Conservation (phyloP, 2,113 vertebrate genomes). For the Notarius lentiginosus region DNA sequence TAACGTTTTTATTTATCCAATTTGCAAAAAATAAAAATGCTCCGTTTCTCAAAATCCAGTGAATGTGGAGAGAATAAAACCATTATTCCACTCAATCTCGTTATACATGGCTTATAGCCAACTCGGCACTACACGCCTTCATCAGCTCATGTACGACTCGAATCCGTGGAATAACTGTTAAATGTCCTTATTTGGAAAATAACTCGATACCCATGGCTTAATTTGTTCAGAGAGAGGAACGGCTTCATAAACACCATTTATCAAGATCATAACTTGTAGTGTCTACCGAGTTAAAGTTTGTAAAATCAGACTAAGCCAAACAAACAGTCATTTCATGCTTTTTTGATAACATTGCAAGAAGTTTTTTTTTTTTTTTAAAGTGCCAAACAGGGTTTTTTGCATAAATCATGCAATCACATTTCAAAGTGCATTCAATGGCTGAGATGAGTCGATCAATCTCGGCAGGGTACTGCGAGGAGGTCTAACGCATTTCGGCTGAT, state of each 20-base stretch:
- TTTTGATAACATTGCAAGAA: slow-evolving; percentile 48
- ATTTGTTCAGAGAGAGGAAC: slow-evolving; percentile 13
- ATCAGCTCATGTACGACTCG: no score
- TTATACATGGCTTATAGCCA: no score
- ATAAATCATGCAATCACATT: slow-evolving; percentile 79
- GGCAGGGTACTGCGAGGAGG: slow-evolving; percentile 52
- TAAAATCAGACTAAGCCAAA: slow-evolving; percentile 59
- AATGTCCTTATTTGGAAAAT: slow-evolving; percentile 16
- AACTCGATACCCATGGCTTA: neutral
- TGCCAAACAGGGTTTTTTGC: slow-evolving; percentile 68
- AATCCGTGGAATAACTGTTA: no score
- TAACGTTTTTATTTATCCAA: no score
- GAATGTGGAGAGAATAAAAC: no score
- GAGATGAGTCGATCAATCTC: slow-evolving; percentile 53
- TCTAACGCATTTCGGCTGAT: slow-evolving; percentile 72
- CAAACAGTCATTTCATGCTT: slow-evolving; percentile 59
- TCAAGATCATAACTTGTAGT: slow-evolving; percentile 4
- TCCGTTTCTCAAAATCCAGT: no score
- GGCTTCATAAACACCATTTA: slow-evolving; percentile 16
- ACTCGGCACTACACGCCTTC: no score
- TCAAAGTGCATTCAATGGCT: slow-evolving; percentile 68
- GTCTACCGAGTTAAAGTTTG: slow-evolving; percentile 42
- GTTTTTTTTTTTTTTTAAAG: slow-evolving; percentile 48
- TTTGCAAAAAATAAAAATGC: no score
- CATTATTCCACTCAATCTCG: no score